Evolutionary conservation across 1,140 invertebrate species (phyloP), one percentile per base, ranked within the genome.

Genomic region (Leptinotarsa texana): DNA sequence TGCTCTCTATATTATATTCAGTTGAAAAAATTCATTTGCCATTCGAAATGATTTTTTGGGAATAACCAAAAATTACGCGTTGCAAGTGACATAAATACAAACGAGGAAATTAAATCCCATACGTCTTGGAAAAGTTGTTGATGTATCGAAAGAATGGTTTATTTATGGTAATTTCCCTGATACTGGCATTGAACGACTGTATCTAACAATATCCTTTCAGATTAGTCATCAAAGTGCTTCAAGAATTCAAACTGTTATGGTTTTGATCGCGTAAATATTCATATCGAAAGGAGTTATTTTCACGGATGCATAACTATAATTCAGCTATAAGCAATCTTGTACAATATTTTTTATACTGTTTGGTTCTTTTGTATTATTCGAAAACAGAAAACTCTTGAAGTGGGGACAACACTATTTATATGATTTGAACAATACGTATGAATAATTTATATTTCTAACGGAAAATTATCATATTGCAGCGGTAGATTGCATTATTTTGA

Each of bases 101-200:
- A 57, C n/a, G 15, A 57, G 15, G 1, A 57, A 17, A 57, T 57
- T 57, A 18, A 57, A 57, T 57, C 51, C n/a, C 51, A 57, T 57
- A 57, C n/a, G 51, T 57, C 51, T 57, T 57, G 51, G 51, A 18
- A 0, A 57, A 65, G 1, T 65, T 65, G 63, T 65, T 65, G 63
- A 65, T 65, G 21, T 33, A 17, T 24, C 27, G 27, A 65, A n/a
- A 65, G 27, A 65, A 65, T 65, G 21, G 17, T 65, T 18, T 65
- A 18, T 65, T 65, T 65, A 65, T 65, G 63, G 63, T 24, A 65
- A 65, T 65, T 65, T 65, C 27, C 21, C 24, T 21, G 0, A 65
- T 65, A 65, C 21, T 65, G 63, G 21, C 63, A 65, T 65, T 65
- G 63, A 18, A 22, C 4, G 22, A 17, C 21, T 15, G 63, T 22